phyloP scores from a whole-genome alignment of 2,888 invertebrate species.

The Mylabris sibirica region DNA sequence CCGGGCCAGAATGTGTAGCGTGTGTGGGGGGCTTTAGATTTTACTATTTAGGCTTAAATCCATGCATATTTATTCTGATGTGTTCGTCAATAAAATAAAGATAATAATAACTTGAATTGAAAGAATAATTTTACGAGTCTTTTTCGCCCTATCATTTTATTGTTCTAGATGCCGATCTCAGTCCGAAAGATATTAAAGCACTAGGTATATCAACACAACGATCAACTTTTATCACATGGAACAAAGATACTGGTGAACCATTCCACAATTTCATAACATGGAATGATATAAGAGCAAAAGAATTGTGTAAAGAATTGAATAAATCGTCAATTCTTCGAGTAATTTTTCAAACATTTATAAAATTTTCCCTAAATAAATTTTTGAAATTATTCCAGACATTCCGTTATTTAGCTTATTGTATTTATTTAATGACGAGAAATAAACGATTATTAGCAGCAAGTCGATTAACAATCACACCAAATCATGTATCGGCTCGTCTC shows the following conservation, averaged over 20 bases:
- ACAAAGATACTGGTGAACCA: conserved; percentile 66
- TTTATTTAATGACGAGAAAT: conserved; percentile 80
- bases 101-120: no score
- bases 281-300: conserved; percentile 71
- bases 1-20: no score
- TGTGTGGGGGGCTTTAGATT: no score
- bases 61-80: no score
- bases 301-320: conserved; percentile 67
- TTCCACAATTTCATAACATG: conserved; percentile 75
- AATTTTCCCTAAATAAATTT: conserved; percentile 13
- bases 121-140: no score
- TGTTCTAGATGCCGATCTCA: conserved; percentile 73
- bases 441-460: conserved; percentile 86
- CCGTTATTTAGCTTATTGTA: conserved; percentile 70
- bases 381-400: conserved; percentile 62
- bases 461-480: conserved; percentile 83
- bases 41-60: no score
- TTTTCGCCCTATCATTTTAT: no score
- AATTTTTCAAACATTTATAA: conserved; percentile 13
- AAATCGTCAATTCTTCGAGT: conserved; percentile 65
- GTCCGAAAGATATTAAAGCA: conserved; percentile 73
- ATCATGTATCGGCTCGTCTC: conserved; percentile 79
- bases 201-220: conserved; percentile 74
- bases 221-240: conserved; percentile 73
- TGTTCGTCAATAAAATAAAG: no score